These are phyloP conservation scores for Limnodromus scolopaceus DNA, from an alignment of 2,797 vertebrate genomes.

Conservation along the genomic window DNA sequence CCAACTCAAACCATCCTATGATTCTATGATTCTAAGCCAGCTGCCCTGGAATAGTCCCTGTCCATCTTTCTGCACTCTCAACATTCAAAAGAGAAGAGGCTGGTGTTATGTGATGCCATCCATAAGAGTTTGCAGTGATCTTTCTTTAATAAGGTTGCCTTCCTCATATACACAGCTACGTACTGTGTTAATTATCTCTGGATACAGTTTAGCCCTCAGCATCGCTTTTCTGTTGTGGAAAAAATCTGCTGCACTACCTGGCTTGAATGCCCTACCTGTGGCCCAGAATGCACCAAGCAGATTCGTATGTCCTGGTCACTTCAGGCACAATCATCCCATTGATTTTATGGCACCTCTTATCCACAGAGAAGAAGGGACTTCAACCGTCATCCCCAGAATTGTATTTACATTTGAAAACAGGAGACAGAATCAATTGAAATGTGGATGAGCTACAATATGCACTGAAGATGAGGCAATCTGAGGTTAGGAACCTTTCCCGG, in stretches of 20 bases:
- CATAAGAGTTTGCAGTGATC: not conserved
- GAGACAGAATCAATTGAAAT: not conserved
- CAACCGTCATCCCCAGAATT: not conserved
- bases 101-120: not conserved
- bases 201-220: not conserved
- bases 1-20: not conserved
- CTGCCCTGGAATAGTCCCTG: not conserved
- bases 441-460: not conserved
- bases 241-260: not conserved
- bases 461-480: not conserved
- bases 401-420: not conserved
- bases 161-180: fast-evolving
- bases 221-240: not conserved
- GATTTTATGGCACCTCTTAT: not conserved
- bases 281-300: not conserved
- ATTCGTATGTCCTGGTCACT: not conserved
- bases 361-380: not conserved
- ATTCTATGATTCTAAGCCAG: not conserved
- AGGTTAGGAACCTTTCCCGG: not conserved
- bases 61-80: not conserved
- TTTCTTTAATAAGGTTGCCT: not conserved
- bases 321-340: not conserved
- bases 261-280: fast-evolving
- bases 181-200: not conserved
- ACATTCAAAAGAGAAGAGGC: not conserved